Evolutionary conservation across 2,888 invertebrate genomes (phyloP), one percentile per base, ranked within the genome.

Genomic region (Nomada lathburiana): DNA sequence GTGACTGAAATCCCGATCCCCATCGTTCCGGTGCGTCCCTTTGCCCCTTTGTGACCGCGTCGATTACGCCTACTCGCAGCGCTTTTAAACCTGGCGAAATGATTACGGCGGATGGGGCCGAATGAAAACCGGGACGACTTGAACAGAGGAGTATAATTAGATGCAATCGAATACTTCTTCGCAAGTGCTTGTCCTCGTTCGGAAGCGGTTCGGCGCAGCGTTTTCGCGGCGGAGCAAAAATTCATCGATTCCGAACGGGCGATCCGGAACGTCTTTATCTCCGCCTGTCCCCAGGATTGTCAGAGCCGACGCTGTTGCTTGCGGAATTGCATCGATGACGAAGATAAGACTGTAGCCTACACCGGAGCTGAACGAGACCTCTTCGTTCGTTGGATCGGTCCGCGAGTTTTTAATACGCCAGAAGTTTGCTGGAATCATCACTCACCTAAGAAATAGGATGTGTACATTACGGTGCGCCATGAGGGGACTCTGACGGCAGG

Each of bases 401-500:
- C 2, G 11, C 47, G 47, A 11, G 36, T 36, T 5, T 36, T 36
- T 7, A 36, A 36, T 36, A 36, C 36, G 36, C 36, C 36, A 36
- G 68, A n/a, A n/a, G 53, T 18, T 18, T n/a, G 44, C 44, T 23
- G 26, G 55, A 26, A 52, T 65, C 50, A 18, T 36, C n/a, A 16
- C 3, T 63, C 10, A 23, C 42, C 5, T 18, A 20, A 26, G 23
- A 23, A 26, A 55, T 55, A n/a, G 67, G 20, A 50, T 18, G 44
- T 50, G 13, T 59, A 2, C 55, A 52, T 20, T 16, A 64, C 26
- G 71, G 26, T 16, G 23, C 36, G n/a, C n/a, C 60, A 63, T 73
- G 63, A 42, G 60, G 42, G 53, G 68, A 42, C 63, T 62, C 47
- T 29, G 53, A 76, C 60, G 77, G 47, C 69, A 65, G 23, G 9